Percentiles rank a stretch among this genome's conserved stretches.
Conservation (phyloP, 2,113 vertebrate genomes). For the Podarcis raffonei region DNA sequence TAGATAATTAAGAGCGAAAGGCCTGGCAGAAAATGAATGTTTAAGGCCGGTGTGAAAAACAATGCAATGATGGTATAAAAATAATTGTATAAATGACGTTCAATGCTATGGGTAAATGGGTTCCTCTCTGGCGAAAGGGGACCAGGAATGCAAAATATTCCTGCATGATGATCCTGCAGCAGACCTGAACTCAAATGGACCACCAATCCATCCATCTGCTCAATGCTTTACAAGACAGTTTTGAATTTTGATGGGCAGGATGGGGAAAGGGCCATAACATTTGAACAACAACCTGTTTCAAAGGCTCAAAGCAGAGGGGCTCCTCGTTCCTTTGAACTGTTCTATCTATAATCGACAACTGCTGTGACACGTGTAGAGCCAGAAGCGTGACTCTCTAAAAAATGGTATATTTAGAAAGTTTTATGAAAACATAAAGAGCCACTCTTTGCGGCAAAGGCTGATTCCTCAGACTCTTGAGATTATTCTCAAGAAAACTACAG, state of each 20-base stretch:
- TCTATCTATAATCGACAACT: conserved; percentile 14
- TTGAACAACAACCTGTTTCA: conserved; percentile 31
- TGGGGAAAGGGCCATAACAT: conserved; percentile 34
- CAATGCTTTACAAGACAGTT: background rate
- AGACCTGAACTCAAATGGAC: conserved; percentile 40
- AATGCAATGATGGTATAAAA: too few species aligned
- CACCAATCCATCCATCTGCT: background rate
- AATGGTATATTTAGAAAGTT: background rate
- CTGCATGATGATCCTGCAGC: conserved; percentile 20
- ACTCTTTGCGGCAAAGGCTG: background rate
- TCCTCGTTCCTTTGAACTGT: conserved; percentile 33
- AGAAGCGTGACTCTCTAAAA: background rate
- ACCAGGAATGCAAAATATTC: rapidly evolving
- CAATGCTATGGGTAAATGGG: too few species aligned
- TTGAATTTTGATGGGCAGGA: conserved; percentile 38
- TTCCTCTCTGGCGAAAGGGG: background rate
- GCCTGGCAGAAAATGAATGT: too few species aligned
- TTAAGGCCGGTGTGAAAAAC: too few species aligned
- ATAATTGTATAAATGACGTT: too few species aligned
- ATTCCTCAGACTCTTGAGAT: background rate
- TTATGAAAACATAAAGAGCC: background rate
- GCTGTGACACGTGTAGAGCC: conserved; percentile 18
- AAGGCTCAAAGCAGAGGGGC: conserved; percentile 50
- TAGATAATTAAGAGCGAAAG: too few species aligned
- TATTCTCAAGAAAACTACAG: background rate